Conservation (phyloP, 2,797 vertebrate species). For the Manis javanica region DNA sequence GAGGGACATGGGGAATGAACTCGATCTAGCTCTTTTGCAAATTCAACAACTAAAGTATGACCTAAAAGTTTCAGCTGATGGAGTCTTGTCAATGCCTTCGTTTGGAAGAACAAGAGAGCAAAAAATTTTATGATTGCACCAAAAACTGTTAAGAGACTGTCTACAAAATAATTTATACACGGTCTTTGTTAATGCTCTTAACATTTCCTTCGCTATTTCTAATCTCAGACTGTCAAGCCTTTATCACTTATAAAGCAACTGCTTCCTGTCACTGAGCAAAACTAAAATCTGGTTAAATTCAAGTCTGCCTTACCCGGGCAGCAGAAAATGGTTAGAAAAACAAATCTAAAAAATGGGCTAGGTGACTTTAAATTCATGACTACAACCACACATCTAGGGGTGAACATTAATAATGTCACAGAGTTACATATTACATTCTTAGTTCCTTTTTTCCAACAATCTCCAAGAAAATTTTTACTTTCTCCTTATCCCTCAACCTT, state of each 20-base stretch:
- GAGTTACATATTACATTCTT: neutral
- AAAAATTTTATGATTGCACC: neutral
- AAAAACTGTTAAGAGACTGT: neutral
- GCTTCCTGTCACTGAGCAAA: neutral
- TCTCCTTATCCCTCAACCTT: neutral
- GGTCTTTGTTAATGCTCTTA: neutral
- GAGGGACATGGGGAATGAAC: constrained; percentile 90
- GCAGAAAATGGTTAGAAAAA: constrained; percentile 14
- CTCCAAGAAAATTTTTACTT: constrained; percentile 19
- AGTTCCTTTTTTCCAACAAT: neutral
- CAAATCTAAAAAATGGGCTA: neutral
- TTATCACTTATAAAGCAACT: neutral
- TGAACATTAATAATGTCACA: neutral
- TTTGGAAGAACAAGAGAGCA: constrained; percentile 51
- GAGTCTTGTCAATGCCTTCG: constrained; percentile 93
- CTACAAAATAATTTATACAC: neutral
- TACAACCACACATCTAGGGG: neutral
- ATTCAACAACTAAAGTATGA: constrained; percentile 94
- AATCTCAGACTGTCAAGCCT: neutral
- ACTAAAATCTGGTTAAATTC: neutral
- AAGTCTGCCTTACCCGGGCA: neutral
- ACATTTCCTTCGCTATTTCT: neutral
- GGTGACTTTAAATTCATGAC: neutral
- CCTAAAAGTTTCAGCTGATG: constrained; percentile 95
- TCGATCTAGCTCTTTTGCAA: constrained; percentile 93